Evolutionary conservation across 1,140 invertebrate species (phyloP), one percentile per base, ranked within the genome.

Genomic region (Hydropsyche tenuis): DNA sequence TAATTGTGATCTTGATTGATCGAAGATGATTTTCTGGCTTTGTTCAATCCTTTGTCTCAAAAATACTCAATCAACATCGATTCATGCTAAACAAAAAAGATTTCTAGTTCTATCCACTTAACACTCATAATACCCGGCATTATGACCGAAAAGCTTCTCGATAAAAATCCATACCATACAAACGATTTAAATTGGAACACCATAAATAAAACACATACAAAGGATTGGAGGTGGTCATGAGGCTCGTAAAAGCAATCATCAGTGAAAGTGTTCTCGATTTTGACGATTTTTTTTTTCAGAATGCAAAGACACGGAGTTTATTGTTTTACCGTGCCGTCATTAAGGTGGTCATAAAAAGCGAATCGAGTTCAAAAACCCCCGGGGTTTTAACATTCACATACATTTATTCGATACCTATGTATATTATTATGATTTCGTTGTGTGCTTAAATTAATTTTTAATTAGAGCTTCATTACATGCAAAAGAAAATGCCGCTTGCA

Each of bases 321-420:
- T 77, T 77, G 75, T 74, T 77, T 74, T 72, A 77, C 72, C 62
- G 73, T 69, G 62, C 73, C 60, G 75, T 74, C 69, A 74, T 77
- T 77, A 74, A 48, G 69, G 69, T 70, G 30, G 27, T 43, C 64
- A 42, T 72, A 72, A 75, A 72, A 76, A 76, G 72, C 46, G 72
- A 46, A 45, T 66, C 25, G 16, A 64, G 69, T 66, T 60, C 69
- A 18, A 76, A 70, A 73, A 69, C 37, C 72, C 68, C 14, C 18
- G 14, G 43, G 65, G 65, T 68, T 51, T 23, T 23, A 48, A 48
- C 11, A 65, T 65, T n/a, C 18, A 11, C 30, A 65, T 65, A 3
- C 23, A 60, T 60, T 7, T 23, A 23, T 18, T 60, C 5, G 25
- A 53, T 14, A 60, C 18, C 25, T 25, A 60, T 60, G 56, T 20